Percentiles rank a stretch among this genome's conserved stretches.
Evolutionary conservation across 2,888 invertebrate species (phyloP).

Genomic region (Apotomis betuletana): DNA sequence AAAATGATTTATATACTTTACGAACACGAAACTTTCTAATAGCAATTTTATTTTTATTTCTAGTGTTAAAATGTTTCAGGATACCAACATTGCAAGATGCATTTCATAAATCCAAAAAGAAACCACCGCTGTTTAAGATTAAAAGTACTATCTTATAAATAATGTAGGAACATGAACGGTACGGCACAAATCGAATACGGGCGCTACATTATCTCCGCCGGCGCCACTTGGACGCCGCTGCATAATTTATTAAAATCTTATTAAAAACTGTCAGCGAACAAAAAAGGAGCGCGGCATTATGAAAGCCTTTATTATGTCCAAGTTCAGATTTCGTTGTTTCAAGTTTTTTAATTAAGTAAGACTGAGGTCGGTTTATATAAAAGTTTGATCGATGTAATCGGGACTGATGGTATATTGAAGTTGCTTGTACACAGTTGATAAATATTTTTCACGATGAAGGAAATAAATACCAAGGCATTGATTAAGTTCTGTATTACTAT

Average conservation of each 20-base stretch:
- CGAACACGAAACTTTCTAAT: too few species aligned
- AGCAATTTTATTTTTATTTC: too few species aligned
- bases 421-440: not conserved
- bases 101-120: too few species aligned
- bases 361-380: conserved; percentile 26
- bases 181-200: conserved; percentile 35
- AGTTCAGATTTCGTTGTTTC: conserved; percentile 56
- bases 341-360: conserved; percentile 62
- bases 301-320: conserved; percentile 61
- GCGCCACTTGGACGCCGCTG: conserved; percentile 56
- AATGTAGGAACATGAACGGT: conserved; percentile 30
- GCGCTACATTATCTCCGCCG: conserved; percentile 43
- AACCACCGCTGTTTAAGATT: conserved; percentile 10
- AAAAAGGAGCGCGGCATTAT: conserved; percentile 60
- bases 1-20: too few species aligned
- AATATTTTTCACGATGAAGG: too few species aligned
- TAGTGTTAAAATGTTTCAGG: too few species aligned
- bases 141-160: conserved; percentile 36
- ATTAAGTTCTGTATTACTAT: too few species aligned
- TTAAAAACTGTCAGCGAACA: conserved; percentile 74
- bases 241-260: conserved; percentile 78
- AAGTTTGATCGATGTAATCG: conserved; percentile 34
- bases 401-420: conserved; percentile 13
- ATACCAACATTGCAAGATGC: too few species aligned
- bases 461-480: too few species aligned